phyloP scores from a whole-genome alignment of 2,888 invertebrate genomes.

The Carcina quercana region DNA sequence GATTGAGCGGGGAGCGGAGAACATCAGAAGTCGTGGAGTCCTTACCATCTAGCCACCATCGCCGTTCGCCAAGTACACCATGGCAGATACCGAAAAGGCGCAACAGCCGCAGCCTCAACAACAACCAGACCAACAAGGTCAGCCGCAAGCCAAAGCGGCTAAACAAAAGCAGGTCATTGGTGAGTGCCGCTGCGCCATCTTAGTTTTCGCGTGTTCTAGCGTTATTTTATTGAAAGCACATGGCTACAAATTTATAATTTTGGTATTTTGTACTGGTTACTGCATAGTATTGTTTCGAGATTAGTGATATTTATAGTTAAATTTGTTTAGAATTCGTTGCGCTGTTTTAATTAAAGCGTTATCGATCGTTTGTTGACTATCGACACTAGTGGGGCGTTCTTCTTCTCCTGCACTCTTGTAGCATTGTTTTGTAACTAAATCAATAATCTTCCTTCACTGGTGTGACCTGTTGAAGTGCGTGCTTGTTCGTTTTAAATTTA shows the following conservation, averaged over 20 bases:
- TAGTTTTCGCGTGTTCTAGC: constrained; percentile 55
- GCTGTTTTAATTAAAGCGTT: constrained; percentile 19
- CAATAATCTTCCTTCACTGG: too few species aligned
- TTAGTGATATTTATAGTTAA: constrained; percentile 1
- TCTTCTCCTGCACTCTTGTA: too few species aligned
- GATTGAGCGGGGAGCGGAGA: constrained; percentile 76
- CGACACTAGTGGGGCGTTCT: constrained; percentile 20
- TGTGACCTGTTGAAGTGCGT: too few species aligned
- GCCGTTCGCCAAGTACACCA: constrained; percentile 87
- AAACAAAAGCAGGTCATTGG: constrained; percentile 93
- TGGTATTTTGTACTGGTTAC: constrained; percentile 9
- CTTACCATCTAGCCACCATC: constrained; percentile 81
- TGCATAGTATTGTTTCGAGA: constrained; percentile 7
- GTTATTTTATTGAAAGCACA: constrained; percentile 52
- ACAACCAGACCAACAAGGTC: constrained; percentile 79
- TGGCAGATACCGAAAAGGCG: constrained; percentile 97
- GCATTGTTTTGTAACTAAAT: too few species aligned
- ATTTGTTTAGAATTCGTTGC: neutral
- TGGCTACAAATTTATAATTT: constrained; percentile 32
- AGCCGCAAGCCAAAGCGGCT: constrained; percentile 77
- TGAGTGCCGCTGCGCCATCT: constrained; percentile 76
- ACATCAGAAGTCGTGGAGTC: constrained; percentile 86
- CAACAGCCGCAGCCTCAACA: constrained; percentile 80
- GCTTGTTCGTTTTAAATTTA: too few species aligned
- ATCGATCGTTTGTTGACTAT: constrained; percentile 53